Conservation (phyloP, 2,888 invertebrate species). For the Exocentrus adspersus region DNA sequence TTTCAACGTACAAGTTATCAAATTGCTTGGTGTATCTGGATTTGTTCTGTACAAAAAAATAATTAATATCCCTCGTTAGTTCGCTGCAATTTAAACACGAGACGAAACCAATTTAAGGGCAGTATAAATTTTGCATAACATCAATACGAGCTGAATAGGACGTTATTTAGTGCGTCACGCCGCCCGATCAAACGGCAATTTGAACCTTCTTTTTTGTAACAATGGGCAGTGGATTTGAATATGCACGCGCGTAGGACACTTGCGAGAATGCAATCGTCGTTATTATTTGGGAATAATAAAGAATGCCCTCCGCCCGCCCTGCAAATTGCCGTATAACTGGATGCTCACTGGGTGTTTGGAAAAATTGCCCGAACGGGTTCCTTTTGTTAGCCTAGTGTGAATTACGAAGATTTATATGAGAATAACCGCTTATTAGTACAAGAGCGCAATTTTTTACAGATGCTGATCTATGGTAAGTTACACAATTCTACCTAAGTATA, state of each 20-base stretch:
- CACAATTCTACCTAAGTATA: too few species aligned
- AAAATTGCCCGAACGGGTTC: conserved; percentile 6
- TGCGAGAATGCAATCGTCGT: conserved; percentile 20
- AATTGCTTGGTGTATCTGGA: too few species aligned
- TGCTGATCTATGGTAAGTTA: too few species aligned
- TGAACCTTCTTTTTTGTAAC: conserved; percentile 39
- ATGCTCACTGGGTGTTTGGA: not conserved
- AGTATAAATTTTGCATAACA: conserved; percentile 1
- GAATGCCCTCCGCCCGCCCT: conserved; percentile 10
- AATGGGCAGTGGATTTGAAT: conserved; percentile 29
- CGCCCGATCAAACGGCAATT: conserved; percentile 45
- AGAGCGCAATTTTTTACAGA: too few species aligned
- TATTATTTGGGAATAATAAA: conserved; percentile 21
- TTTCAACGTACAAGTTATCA: too few species aligned
- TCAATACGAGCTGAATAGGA: conserved; percentile 23
- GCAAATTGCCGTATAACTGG: conserved; percentile 14
- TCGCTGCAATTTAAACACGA: conserved; percentile 4
- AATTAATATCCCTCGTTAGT: too few species aligned
- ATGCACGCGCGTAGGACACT: conserved; percentile 27
- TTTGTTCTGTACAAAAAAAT: too few species aligned
- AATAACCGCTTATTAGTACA: too few species aligned
- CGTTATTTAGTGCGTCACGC: conserved; percentile 38
- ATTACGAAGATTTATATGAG: too few species aligned
- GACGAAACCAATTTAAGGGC: conserved; percentile 11
- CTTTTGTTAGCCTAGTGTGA: not conserved